These are phyloP conservation scores for Nycticryphes semicollaris DNA, from an alignment of 2,113 vertebrate genomes.

Conservation along the genomic window DNA sequence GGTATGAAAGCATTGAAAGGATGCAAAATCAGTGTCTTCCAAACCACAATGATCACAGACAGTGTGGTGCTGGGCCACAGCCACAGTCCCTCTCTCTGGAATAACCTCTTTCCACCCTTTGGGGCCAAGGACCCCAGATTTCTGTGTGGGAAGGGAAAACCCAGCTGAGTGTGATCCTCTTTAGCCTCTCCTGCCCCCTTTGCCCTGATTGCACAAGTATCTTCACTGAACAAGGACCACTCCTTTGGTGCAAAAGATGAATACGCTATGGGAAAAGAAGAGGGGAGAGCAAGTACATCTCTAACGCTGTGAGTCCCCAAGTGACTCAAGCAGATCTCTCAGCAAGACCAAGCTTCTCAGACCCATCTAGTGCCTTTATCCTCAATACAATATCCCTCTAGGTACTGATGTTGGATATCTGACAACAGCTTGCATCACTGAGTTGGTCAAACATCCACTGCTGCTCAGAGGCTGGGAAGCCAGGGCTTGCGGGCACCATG, in stretches of 20 bases:
- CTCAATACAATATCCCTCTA: background rate
- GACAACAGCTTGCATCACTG: background rate
- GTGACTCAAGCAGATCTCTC: background rate
- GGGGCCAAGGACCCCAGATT: background rate
- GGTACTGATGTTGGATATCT: background rate
- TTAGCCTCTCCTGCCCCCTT: background rate
- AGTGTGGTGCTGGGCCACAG: background rate
- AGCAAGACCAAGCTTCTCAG: background rate
- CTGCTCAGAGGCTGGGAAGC: too few species aligned
- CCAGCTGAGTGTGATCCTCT: background rate
- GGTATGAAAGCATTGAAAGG: background rate
- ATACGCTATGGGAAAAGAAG: background rate
- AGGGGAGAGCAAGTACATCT: background rate
- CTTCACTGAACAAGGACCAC: background rate
- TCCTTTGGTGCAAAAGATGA: background rate
- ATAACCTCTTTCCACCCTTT: background rate
- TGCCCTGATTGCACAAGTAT: rapidly evolving
- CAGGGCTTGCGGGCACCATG: background rate
- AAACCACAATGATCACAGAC: background rate
- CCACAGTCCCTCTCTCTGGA: background rate
- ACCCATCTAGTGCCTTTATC: background rate
- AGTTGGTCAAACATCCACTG: background rate
- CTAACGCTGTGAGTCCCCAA: rapidly evolving
- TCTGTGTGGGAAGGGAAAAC: background rate
- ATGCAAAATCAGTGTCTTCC: background rate